Conservation (phyloP, 2,113 vertebrate genomes). For the mouse (Mus musculus) region GRCm39 chr5:73929501-73930000, state of each 20-base stretch:
- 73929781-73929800: neutral
- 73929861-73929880: neutral
- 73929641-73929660: neutral
- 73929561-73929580: no score
- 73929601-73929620: neutral
- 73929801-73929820: neutral
- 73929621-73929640: neutral
- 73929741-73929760: neutral
- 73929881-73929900: neutral
- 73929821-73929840: neutral
- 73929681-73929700: rapidly evolving
- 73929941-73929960: neutral
- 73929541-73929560: no score
- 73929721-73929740: neutral
- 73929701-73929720: neutral
- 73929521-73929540: no score
- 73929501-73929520: no score
- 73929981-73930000: neutral
- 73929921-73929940: neutral
- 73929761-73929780: neutral
- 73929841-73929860: neutral
- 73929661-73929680: neutral
- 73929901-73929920: neutral
- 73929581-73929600: neutral
- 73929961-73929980: neutral